A percentile compares a stretch with the other conserved stretches of the same genome.
These are phyloP conservation scores for Octomys mimax DNA, from an alignment of 2,797 vertebrate species.

Conservation along the genomic window DNA sequence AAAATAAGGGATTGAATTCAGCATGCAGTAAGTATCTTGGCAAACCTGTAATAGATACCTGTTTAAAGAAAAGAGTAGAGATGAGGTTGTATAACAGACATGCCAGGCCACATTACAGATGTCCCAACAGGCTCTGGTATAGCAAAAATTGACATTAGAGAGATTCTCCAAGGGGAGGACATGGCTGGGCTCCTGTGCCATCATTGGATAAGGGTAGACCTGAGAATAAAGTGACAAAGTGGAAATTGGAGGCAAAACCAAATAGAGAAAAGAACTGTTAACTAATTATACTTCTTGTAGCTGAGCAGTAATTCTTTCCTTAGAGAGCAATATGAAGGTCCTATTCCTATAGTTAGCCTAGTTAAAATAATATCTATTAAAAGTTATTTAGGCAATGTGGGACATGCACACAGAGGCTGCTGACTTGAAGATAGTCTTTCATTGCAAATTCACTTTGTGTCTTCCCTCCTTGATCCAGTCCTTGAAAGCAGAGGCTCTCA, in stretches of 20 bases:
- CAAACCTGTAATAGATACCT: neutral
- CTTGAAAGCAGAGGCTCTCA: neutral
- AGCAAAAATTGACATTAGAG: neutral
- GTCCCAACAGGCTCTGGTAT: neutral
- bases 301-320: neutral
- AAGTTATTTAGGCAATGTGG: neutral
- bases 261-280: neutral
- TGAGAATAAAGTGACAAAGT: neutral
- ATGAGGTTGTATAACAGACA: neutral
- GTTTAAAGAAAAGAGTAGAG: neutral
- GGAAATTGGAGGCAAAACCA: neutral
- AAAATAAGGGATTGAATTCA: slow-evolving; percentile 9
- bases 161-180: neutral
- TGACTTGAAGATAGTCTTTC: neutral
- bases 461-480: neutral
- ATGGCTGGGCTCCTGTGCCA: neutral
- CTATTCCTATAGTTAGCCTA: neutral
- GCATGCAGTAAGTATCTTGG: neutral
- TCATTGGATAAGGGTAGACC: neutral
- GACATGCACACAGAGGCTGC: neutral
- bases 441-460: neutral
- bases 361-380: slow-evolving; percentile 6
- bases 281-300: neutral
- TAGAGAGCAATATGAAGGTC: neutral
- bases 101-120: neutral